Evolutionary conservation across 2,797 vertebrate genomes (phyloP).

Genomic region (Clarias fuscus): DNA sequence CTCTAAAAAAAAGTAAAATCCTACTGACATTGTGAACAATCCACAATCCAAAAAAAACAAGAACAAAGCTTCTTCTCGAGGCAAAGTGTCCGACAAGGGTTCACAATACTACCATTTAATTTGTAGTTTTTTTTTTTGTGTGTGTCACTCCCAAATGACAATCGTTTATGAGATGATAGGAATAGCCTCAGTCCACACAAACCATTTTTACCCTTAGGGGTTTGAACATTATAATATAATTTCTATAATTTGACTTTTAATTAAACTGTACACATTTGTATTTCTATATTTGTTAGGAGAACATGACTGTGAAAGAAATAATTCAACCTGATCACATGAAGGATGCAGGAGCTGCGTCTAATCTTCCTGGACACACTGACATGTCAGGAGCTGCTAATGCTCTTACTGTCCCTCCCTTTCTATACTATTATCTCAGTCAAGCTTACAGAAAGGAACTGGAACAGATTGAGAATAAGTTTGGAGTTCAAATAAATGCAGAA

Average conservation of each 20-base stretch:
- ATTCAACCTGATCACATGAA: fast-evolving
- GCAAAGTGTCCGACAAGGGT: too few relatives aligned
- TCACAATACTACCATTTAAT: too few relatives aligned
- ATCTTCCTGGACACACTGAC: neutral
- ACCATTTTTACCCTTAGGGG: neutral
- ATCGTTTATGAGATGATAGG: neutral
- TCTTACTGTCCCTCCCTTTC: slow-evolving; percentile 36
- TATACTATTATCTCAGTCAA: slow-evolving; percentile 61
- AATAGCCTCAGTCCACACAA: neutral
- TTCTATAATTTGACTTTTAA: neutral
- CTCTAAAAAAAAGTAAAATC: neutral
- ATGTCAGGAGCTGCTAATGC: neutral
- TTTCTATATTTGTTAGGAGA: neutral
- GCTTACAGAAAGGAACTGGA: slow-evolving; percentile 56
- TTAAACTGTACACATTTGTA: neutral
- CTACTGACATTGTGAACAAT: too few relatives aligned
- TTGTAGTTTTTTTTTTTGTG: too few relatives aligned
- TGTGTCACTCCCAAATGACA: too few relatives aligned
- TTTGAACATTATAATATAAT: neutral
- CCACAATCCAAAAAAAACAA: neutral
- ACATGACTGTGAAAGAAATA: neutral
- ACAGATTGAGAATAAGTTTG: slow-evolving; percentile 48
- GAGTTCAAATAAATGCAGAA: slow-evolving; percentile 34
- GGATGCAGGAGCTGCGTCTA: neutral
- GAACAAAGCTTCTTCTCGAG: too few relatives aligned